Conservation (phyloP, 2,797 vertebrate genomes). For the Iguana delicatissima region DNA sequence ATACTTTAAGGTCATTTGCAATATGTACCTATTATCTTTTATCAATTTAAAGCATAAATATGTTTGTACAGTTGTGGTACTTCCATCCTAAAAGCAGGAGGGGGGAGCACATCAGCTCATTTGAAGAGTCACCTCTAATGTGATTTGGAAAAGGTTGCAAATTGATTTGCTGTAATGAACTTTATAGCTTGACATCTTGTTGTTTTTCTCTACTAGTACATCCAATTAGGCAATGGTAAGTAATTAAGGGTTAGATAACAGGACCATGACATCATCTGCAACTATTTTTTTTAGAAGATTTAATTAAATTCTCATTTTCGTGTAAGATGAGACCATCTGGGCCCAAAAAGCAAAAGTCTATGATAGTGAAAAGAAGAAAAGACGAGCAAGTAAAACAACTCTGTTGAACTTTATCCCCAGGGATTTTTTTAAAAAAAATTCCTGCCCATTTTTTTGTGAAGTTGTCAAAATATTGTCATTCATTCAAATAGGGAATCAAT, state of each 20-base stretch:
- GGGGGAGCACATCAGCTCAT: constrained; percentile 61
- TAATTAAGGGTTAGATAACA: constrained; percentile 69
- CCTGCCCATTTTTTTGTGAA: background rate
- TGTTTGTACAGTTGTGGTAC: constrained; percentile 60
- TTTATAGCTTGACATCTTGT: constrained; percentile 73
- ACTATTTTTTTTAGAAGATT: constrained; percentile 53
- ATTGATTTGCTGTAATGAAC: constrained; percentile 75
- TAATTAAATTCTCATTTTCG: constrained; percentile 74
- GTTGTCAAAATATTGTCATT: background rate
- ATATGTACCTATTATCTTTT: constrained; percentile 62
- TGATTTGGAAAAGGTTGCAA: constrained; percentile 66
- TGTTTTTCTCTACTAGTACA: constrained; percentile 55
- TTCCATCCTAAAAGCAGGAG: constrained; percentile 56
- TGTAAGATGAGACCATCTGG: constrained; percentile 54
- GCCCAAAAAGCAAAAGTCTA: constrained; percentile 43
- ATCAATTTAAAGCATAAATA: constrained; percentile 50
- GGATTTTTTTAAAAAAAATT: background rate
- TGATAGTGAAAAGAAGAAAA: background rate
- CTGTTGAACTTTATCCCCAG: background rate
- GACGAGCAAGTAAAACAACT: background rate
- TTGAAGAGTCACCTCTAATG: constrained; percentile 71
- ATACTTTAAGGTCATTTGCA: constrained; percentile 55
- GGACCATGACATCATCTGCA: constrained; percentile 68
- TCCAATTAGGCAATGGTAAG: constrained; percentile 67
- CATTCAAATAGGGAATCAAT: no score